Evolutionary conservation across 2,888 invertebrate genomes (phyloP), one percentile per base, ranked within the genome.

Genomic region (Nomada fabriciana): DNA sequence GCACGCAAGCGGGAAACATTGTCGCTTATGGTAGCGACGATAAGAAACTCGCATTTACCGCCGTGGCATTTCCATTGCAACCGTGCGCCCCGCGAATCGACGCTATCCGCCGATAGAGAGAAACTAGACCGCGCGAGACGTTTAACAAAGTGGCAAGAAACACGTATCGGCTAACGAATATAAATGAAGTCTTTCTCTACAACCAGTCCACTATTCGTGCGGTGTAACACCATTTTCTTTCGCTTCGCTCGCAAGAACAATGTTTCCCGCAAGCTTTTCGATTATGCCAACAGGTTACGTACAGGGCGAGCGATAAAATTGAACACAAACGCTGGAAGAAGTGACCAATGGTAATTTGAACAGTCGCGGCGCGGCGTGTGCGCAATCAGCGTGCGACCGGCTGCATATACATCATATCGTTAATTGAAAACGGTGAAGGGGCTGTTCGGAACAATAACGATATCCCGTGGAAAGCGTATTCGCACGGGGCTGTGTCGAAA

Each of bases 21-120:
- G 77, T 79, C 84, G 68, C 47, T 84, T 87, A 87, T 84, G 87
- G 87, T 60, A 86, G 70, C 61, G 36, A 18, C 55, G 60, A 80
- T 73, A 87, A 87, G 87, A 86, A 87, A 86, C 86, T 86, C 78
- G 86, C 79, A 82, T 64, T 76, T 59, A 71, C 65, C 47, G 63
- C 55, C 69, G 59, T 83, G 61, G 77, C 72, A 73, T 80, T 76
- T 80, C 76, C 60, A 76, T 84, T 76, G 73, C 59, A 76, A 70
- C 80, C 86, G 82, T 83, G 78, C 69, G 83, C 82, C 83, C 78
- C 71, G 68, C 70, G 72, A 25, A 83, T 79, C 76, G 78, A 78
- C 77, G 83, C 43, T 74, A 57, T 72, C 65, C 53, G 67, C 71
- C 55, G 65, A 23, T 20, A 15, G 47, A 80, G 36, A 80, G 77